Evolutionary conservation across 2,797 vertebrate species (phyloP), one percentile per base, ranked within the genome.

Genomic region (Halcyon smyrnensis): DNA sequence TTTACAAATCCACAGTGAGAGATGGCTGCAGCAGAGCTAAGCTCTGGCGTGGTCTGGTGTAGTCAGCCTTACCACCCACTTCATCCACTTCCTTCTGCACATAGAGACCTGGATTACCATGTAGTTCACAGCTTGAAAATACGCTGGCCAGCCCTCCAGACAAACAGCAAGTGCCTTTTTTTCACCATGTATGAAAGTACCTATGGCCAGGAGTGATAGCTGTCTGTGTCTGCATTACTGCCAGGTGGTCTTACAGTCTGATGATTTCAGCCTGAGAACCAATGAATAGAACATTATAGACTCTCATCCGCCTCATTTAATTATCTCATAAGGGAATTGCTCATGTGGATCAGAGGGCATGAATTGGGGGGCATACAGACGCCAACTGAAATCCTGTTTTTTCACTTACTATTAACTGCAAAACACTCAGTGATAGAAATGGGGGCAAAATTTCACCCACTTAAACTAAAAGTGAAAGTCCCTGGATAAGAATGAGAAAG

Each of bases 261-360:
- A 75, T 78, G 57, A 62, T 57, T 94, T 84, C 76, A 90, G 79
- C 53, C 73, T 75, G 86, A 83, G 73, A 94, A 79, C n/a, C 79
- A 83, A 37, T 68, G 56, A 70, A 78, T 20, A 80, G 82, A 89
- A 57, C 18, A 75, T 41, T 87, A 83, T 3, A 83, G 59, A 62
- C 20, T 87, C 64, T 75, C 16, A 15, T 46, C 1, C 0, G 50
- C 48, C 43, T 92, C 50, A 43, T 85, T 94, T 78, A 85, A 91
- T 95, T 94, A 78, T 46, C 45, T 87, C 8, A 0, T 48, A 50
- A 93, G 62, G 50, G 64, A 95, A 91, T 83, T 89, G 60, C n/a
- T 89, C 1, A 1, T 62, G 69, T 59, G 65, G 34, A 78, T 87
- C 60, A 54, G 56, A 36, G 21, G 37, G 21, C 34, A 36, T 50